phyloP scores from a whole-genome alignment of 2,113 vertebrate species.

The Synodontis membranacea region DNA sequence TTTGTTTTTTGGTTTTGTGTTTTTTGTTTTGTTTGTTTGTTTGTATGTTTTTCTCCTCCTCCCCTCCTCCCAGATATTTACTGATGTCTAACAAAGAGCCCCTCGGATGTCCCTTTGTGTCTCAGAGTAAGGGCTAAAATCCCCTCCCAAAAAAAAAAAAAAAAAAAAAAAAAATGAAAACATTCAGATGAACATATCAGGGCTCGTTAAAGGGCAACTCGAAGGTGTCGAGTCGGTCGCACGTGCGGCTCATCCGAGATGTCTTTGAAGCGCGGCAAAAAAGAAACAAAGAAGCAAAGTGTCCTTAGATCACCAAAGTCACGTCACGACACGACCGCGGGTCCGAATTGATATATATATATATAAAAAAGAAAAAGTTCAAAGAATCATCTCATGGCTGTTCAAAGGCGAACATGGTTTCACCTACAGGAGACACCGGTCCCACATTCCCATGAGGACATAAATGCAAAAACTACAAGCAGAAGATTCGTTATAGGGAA shows the following conservation, averaged over 20 bases:
- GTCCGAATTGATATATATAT: too few relatives aligned
- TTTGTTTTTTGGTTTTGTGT: too few relatives aligned
- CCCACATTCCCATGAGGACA: not conserved
- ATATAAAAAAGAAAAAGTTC: not conserved
- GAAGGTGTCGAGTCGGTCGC: not conserved
- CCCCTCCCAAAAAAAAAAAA: too few relatives aligned
- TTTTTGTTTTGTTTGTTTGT: too few relatives aligned
- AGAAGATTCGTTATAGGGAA: not conserved
- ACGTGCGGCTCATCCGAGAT: not conserved
- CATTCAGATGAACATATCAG: not conserved
- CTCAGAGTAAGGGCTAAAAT: not conserved
- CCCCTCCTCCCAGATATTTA: slow-evolving; percentile 29
- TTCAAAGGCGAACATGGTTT: not conserved
- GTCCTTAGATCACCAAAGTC: not conserved
- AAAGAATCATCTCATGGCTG: not conserved
- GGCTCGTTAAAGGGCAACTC: not conserved
- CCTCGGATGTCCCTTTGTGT: not conserved
- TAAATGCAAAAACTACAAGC: not conserved
- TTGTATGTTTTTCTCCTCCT: not conserved
- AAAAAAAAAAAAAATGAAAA: not conserved
- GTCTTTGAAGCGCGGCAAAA: not conserved
- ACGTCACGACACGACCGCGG: not conserved
- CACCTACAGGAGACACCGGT: not conserved
- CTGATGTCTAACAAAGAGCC: slow-evolving; percentile 17
- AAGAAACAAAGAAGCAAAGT: not conserved